phyloP scores from a whole-genome alignment of 2,797 vertebrate genomes.

The Yasuhikotakia modesta region DNA sequence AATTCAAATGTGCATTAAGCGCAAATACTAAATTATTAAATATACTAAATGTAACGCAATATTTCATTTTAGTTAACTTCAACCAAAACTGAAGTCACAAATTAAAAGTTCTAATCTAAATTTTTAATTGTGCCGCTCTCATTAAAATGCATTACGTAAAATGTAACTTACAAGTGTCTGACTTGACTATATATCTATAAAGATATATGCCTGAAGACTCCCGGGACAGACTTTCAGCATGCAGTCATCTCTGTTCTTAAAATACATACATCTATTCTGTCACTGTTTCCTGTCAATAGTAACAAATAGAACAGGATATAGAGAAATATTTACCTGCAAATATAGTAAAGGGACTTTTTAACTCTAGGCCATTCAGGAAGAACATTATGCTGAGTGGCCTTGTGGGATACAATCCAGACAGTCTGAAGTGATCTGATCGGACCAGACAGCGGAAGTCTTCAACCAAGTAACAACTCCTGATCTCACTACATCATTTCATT shows the following conservation, averaged over 20 bases:
- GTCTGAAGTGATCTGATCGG: not conserved
- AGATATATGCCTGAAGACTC: not conserved
- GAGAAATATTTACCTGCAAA: no score
- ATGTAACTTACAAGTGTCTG: not conserved
- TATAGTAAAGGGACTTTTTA: no score
- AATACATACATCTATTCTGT: no score
- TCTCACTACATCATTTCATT: not conserved
- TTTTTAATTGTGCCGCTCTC: not conserved
- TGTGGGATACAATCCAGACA: not conserved
- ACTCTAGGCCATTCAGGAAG: no score
- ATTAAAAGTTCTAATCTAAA: not conserved
- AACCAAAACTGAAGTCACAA: no score
- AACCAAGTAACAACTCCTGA: not conserved
- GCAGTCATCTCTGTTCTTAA: not conserved
- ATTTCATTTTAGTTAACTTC: no score
- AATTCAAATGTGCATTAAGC: no score
- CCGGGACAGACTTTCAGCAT: not conserved
- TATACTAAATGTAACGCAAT: not conserved
- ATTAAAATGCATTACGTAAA: not conserved
- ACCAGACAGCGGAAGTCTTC: slow-evolving; percentile 7
- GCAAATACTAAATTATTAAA: not conserved
- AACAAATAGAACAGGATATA: no score
- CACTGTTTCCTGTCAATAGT: not conserved
- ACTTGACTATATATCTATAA: not conserved
- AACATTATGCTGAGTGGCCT: not conserved